A percentile compares a stretch with the other conserved stretches of the same genome.
These are phyloP conservation scores for Andrena dorsata DNA, from an alignment of 2,888 invertebrate genomes.

Conservation along the genomic window DNA sequence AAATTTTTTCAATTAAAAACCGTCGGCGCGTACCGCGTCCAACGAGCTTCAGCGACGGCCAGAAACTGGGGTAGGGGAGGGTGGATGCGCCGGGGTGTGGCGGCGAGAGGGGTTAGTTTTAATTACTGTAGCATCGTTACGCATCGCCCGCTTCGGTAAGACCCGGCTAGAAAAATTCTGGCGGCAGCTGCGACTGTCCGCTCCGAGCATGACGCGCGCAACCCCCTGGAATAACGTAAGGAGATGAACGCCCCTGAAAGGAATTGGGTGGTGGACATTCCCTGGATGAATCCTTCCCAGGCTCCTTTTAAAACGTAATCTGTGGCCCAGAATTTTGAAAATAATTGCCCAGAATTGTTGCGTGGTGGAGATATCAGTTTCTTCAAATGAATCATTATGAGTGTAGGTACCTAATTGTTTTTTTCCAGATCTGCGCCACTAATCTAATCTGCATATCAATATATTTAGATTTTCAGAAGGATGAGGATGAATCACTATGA, in stretches of 20 bases:
- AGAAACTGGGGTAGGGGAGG: conserved; percentile 48
- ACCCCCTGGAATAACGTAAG: conserved; percentile 51
- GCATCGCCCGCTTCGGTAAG: conserved; percentile 77
- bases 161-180: conserved; percentile 73
- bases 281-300: not conserved
- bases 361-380: no score
- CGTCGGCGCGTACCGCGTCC: conserved; percentile 68
- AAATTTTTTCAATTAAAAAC: conserved; percentile 84
- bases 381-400: no score
- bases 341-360: not conserved
- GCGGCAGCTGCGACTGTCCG: conserved; percentile 67
- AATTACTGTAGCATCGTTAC: conserved; percentile 83
- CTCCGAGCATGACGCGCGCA: conserved; percentile 45
- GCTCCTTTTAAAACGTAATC: not conserved
- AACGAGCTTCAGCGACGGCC: conserved; percentile 58
- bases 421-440: no score
- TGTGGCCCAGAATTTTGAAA: not conserved
- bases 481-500: not conserved
- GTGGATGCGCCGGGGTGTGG: conserved; percentile 27
- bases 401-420: no score
- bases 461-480: not conserved
- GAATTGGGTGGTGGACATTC: conserved; percentile 55
- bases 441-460: no score
- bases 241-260: conserved; percentile 52
- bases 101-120: conserved; percentile 75